Evolutionary conservation across 2,797 vertebrate species (phyloP).

Genomic region (Labroides dimidiatus): DNA sequence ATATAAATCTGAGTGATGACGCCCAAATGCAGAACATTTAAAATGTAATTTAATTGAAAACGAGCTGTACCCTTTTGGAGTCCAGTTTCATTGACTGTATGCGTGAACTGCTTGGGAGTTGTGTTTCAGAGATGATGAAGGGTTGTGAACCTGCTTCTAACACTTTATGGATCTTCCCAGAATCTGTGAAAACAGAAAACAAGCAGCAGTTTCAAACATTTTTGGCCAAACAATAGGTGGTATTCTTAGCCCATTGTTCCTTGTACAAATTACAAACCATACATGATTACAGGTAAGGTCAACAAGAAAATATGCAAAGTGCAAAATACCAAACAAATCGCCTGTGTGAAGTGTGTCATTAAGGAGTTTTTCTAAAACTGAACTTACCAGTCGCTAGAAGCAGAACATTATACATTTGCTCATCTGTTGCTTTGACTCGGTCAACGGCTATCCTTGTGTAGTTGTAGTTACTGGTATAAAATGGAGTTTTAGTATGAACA

Average conservation of each 20-base stretch:
- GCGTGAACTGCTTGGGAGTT: constrained; percentile 57
- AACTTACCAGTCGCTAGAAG: constrained; percentile 83
- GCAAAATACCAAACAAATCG: neutral
- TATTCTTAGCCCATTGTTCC: constrained; percentile 53
- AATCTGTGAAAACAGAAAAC: constrained; percentile 64
- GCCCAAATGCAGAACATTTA: neutral
- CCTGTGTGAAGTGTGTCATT: neutral
- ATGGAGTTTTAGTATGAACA: constrained; percentile 65
- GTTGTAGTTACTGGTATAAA: constrained; percentile 79
- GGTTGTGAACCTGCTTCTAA: constrained; percentile 75
- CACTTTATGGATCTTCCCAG: constrained; percentile 83
- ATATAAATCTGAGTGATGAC: constrained; percentile 1
- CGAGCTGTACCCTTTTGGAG: constrained; percentile 73
- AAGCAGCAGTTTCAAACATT: neutral
- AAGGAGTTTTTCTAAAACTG: neutral
- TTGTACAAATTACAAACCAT: neutral
- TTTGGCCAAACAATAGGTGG: neutral
- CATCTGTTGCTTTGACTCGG: constrained; percentile 69
- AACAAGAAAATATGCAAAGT: neutral
- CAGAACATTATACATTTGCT: constrained; percentile 69
- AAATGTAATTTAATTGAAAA: neutral
- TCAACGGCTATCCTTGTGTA: constrained; percentile 84
- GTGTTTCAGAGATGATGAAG: constrained; percentile 84
- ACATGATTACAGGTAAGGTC: neutral
- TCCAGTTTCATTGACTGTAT: constrained; percentile 82